A percentile compares a stretch with the other conserved stretches of the same genome.
Evolutionary conservation across 2,888 invertebrate genomes (phyloP).

Genomic region (Cremastobaeus sp.): DNA sequence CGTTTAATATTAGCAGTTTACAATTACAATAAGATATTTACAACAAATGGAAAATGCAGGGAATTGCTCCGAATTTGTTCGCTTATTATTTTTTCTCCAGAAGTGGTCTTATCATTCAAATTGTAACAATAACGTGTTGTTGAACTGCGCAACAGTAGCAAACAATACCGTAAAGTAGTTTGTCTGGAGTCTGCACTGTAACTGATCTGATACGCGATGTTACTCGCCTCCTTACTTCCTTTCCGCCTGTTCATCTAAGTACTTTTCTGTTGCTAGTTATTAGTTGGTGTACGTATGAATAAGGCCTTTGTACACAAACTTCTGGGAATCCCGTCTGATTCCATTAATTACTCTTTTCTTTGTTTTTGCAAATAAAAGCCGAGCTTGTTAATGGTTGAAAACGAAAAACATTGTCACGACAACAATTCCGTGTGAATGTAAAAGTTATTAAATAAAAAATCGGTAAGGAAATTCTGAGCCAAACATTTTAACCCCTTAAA

Average conservation of each 20-base stretch:
- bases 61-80: too few species aligned
- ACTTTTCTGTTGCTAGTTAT: slow-evolving; percentile 20
- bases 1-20: too few species aligned
- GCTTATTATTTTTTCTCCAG: too few species aligned
- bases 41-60: too few species aligned
- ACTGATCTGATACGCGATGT: slow-evolving; percentile 28
- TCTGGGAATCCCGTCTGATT: background rate
- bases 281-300: slow-evolving; percentile 7
- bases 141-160: slow-evolving; percentile 1
- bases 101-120: too few species aligned
- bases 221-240: slow-evolving; percentile 29
- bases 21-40: too few species aligned
- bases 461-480: too few species aligned
- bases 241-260: slow-evolving; percentile 20
- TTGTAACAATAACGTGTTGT: background rate
- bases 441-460: too few species aligned
- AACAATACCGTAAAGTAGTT: slow-evolving; percentile 2
- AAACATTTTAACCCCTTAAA: too few species aligned
- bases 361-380: background rate
- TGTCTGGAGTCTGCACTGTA: slow-evolving; percentile 13
- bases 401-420: too few species aligned
- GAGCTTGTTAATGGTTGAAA: background rate
- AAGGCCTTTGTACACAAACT: background rate
- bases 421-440: too few species aligned
- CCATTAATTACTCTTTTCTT: background rate